phyloP scores from a whole-genome alignment of 1,140 invertebrate species.

The Scaptomyza graminum region DNA sequence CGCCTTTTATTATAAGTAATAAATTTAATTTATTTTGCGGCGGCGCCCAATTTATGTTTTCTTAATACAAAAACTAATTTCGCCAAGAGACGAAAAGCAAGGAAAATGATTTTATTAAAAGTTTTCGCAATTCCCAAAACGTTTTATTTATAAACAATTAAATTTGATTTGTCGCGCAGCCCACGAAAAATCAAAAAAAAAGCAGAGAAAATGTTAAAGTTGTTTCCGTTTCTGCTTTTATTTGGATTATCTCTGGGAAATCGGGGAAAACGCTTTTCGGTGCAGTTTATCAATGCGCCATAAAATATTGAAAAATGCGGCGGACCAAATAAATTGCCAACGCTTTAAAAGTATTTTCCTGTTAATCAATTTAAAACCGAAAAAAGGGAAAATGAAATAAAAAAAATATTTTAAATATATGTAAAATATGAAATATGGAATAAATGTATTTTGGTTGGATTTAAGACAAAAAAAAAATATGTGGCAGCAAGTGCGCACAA shows the following conservation, averaged over 20 bases:
- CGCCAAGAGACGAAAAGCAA: constrained; percentile 35
- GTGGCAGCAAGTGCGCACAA: constrained; percentile 14
- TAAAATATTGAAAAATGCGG: constrained; percentile 78
- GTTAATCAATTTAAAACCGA: constrained; percentile 65
- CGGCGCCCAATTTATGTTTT: constrained; percentile 73
- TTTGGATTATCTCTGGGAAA: constrained; percentile 1
- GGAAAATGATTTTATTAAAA: constrained; percentile 3
- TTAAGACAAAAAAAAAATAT: constrained; percentile 13
- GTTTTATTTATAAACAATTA: constrained; percentile 83
- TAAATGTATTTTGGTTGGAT: constrained; percentile 23
- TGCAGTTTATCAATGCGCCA: constrained; percentile 46
- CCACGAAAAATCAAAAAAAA: constrained; percentile 36
- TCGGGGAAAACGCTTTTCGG: too few species aligned
- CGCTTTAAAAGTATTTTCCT: constrained; percentile 76
- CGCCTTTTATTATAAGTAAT: constrained; percentile 70
- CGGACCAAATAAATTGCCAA: constrained; percentile 49
- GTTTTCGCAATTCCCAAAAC: constrained; percentile 43
- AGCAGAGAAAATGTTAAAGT: constrained; percentile 33
- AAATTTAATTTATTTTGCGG: constrained; percentile 73
- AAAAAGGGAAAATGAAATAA: constrained; percentile 11
- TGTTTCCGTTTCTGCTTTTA: constrained; percentile 33
- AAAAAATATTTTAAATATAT: background rate
- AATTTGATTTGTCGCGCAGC: constrained; percentile 75
- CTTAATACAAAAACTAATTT: constrained; percentile 80
- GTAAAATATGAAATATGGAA: background rate